Conservation (phyloP, 1,140 invertebrate genomes). For the Musca domestica region DNA sequence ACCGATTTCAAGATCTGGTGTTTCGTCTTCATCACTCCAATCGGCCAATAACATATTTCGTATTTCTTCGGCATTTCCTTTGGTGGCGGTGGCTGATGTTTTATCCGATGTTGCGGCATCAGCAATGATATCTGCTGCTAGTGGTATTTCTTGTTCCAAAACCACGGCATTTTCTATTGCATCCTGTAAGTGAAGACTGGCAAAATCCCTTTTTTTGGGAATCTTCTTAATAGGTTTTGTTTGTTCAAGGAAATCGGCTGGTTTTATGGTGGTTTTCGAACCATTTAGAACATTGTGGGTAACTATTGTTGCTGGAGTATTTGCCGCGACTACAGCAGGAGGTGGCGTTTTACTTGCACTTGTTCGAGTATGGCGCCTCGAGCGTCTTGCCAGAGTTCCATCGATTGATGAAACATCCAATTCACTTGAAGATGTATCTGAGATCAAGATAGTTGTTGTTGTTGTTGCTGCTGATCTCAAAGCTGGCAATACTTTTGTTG, state of each 20-base stretch:
- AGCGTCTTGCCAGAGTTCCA: not conserved
- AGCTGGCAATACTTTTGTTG: no score
- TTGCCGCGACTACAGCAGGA: no score
- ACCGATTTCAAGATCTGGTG: not conserved
- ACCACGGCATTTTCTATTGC: not conserved
- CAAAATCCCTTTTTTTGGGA: slow-evolving; percentile 14
- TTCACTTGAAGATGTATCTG: slow-evolving; percentile 1
- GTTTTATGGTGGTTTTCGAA: no score
- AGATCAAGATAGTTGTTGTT: not conserved
- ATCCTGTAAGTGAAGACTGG: not conserved
- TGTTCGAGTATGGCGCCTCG: not conserved
- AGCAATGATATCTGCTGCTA: slow-evolving; percentile 2
- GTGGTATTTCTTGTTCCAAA: not conserved
- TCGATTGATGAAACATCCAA: not conserved
- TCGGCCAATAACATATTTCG: slow-evolving; percentile 42
- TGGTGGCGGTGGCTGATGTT: not conserved
- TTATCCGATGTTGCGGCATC: not conserved
- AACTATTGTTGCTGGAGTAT: no score
- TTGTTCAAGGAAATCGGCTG: not conserved
- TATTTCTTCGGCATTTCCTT: slow-evolving; percentile 22
- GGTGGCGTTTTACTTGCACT: not conserved
- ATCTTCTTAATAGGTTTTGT: not conserved
- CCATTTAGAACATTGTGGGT: no score
- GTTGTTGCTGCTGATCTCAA: no score
- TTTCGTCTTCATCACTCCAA: slow-evolving; percentile 48